Conservation (phyloP, 1,140 invertebrate genomes). For the Anadara kagoshimensis region DNA sequence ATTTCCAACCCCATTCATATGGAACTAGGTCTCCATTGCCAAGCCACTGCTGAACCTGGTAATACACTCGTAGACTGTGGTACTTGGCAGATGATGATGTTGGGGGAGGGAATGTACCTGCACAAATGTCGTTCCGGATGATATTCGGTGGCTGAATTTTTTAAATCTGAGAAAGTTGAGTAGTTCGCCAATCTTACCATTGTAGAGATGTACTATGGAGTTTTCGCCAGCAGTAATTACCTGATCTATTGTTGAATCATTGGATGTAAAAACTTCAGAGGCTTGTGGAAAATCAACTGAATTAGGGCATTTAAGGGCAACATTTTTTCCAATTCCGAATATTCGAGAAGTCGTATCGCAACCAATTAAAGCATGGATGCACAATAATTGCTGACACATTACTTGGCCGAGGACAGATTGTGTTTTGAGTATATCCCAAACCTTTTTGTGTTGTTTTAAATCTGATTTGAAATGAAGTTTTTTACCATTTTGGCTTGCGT, state of each 20-base stretch:
- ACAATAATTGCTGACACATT: background rate
- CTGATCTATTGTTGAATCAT: background rate
- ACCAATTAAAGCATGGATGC: constrained; percentile 24
- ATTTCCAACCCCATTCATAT: constrained; percentile 20
- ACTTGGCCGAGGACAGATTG: background rate
- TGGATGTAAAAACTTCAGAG: background rate
- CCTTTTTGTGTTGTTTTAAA: background rate
- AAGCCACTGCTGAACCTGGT: constrained; percentile 6
- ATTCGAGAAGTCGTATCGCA: constrained; percentile 32
- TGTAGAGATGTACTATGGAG: background rate
- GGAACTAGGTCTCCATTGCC: background rate
- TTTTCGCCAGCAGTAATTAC: constrained; percentile 1
- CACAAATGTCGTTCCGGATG: constrained; percentile 4
- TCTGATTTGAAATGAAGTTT: constrained; percentile 20
- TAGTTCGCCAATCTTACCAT: constrained; percentile 1
- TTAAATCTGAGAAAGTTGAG: constrained; percentile 17
- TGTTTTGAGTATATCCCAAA: constrained; percentile 27
- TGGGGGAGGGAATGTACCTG: constrained; percentile 24
- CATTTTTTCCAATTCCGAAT: constrained; percentile 1
- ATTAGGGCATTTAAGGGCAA: background rate
- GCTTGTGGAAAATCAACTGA: background rate
- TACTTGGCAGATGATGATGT: constrained; percentile 16
- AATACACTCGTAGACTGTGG: background rate
- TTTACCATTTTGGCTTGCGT: background rate
- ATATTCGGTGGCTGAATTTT: constrained; percentile 5